A percentile compares a stretch with the other conserved stretches of the same genome.
phyloP scores from a whole-genome alignment of 2,113 vertebrate species.

The Alouatta palliata region DNA sequence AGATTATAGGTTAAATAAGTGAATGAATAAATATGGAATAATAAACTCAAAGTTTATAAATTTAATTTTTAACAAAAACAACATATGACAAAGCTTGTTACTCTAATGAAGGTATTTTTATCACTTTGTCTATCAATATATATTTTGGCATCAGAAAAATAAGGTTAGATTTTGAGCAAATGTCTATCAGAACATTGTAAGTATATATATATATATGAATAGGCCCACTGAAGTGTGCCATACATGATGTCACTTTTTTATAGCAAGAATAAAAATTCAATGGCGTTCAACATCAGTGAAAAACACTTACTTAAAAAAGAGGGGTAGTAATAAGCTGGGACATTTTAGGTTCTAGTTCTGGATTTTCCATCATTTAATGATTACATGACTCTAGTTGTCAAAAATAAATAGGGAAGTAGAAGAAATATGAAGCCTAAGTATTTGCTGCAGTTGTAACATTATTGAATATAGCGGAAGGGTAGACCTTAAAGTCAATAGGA shows the following conservation, averaged over 20 bases:
- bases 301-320: background rate
- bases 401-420: background rate
- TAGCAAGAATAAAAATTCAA: background rate
- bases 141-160: background rate
- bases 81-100: background rate
- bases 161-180: background rate
- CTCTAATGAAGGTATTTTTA: background rate
- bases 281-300: background rate
- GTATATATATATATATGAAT: background rate
- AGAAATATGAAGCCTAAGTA: background rate
- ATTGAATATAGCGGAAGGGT: background rate
- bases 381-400: background rate
- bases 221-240: background rate
- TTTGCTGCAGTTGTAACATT: background rate
- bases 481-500: background rate
- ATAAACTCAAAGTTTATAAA: background rate
- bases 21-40: background rate
- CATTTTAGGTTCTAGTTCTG: background rate
- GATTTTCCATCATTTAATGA: background rate
- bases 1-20: background rate
- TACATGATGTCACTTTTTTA: background rate
- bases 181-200: background rate
- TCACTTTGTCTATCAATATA: background rate
- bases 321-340: background rate
- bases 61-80: background rate